Percentiles rank a stretch among this genome's conserved stretches.
phyloP scores from a whole-genome alignment of 2,888 invertebrate genomes.

The Dysmachus trigonus region DNA sequence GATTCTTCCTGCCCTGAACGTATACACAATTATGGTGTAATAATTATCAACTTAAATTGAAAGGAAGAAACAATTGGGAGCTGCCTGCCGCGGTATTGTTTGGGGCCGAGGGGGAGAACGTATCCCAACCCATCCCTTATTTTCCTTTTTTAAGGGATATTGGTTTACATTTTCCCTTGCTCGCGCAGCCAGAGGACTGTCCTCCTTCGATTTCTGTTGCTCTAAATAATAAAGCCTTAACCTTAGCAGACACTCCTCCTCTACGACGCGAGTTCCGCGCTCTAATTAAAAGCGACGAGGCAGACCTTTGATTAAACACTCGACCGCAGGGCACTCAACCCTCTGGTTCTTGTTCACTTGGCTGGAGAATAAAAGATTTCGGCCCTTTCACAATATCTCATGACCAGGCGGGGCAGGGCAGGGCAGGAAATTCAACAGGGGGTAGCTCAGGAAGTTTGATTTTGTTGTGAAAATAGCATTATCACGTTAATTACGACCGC shows the following conservation, averaged over 20 bases:
- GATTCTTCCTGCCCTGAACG: not conserved
- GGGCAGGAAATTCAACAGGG: not conserved
- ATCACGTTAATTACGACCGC: not conserved
- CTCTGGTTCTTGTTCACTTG: not conserved
- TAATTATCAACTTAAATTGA: constrained; percentile 14
- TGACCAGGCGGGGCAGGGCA: not conserved
- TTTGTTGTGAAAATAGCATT: not conserved
- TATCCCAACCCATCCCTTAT: not conserved
- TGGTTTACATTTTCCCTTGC: not conserved
- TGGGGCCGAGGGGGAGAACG: not conserved
- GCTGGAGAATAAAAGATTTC: not conserved
- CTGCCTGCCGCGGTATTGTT: not conserved
- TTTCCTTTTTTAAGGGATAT: not conserved
- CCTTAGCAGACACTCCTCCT: not conserved
- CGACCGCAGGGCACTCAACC: not conserved
- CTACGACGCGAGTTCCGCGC: not conserved
- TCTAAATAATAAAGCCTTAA: not conserved
- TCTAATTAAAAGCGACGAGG: not conserved
- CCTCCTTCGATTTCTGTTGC: not conserved
- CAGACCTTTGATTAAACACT: not conserved
- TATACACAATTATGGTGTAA: constrained; percentile 13
- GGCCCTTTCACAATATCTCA: not conserved
- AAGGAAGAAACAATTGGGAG: not conserved
- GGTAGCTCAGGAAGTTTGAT: not conserved
- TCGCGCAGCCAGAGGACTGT: not conserved